Evolutionary conservation across 1,140 invertebrate species (phyloP), one percentile per base, ranked within the genome.

Genomic region (Drosophila subobscura): DNA sequence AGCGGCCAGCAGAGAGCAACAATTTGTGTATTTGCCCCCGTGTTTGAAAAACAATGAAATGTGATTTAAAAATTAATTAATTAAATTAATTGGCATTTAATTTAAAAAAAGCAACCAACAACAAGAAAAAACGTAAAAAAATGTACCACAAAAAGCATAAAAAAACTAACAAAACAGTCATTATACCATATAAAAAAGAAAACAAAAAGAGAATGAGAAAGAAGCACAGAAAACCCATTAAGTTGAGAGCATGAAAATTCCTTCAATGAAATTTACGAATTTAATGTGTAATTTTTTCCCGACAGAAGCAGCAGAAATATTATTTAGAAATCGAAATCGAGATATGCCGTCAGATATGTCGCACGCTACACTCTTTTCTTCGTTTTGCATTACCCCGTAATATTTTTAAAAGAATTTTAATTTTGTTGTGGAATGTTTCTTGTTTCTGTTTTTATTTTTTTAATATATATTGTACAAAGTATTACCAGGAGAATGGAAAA

Each of bases 31-130:
- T 81, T 86, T 85, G 81, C 83, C 79, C 59, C 74, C 88, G 83
- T 37, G 33, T 37, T 89, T 89, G 85, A 89, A 89, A 88, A 89
- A 89, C 85, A 84, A 89, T 89, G 85, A 89, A 89, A 89, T 89
- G 85, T 89, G 85, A 89, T 89, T 89, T 89, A 89, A 89, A 89
- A 89, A 89, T 89, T 85, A 89, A 89, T 88, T 88, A 88, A 88
- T 88, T 88, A 88, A 88, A 88, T 83, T 88, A 88, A 88, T 88
- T 88, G 83, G 83, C 83, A 88, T 88, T 88, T 88, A 88, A 88
- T 88, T 89, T 89, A 88, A 85, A 81, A 56, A 42, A 53, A 68
- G 51, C 44, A 53, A 51, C 75, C 67, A 77, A 33, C 44, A 51
- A 33, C 25, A 61, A 56, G 44, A 61, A 76, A 68, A 58, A 77